Percentiles rank a stretch among this genome's conserved stretches.
phyloP scores from a whole-genome alignment of 1,140 invertebrate genomes.

The fruit fly (Drosophila melanogaster) region DNA sequence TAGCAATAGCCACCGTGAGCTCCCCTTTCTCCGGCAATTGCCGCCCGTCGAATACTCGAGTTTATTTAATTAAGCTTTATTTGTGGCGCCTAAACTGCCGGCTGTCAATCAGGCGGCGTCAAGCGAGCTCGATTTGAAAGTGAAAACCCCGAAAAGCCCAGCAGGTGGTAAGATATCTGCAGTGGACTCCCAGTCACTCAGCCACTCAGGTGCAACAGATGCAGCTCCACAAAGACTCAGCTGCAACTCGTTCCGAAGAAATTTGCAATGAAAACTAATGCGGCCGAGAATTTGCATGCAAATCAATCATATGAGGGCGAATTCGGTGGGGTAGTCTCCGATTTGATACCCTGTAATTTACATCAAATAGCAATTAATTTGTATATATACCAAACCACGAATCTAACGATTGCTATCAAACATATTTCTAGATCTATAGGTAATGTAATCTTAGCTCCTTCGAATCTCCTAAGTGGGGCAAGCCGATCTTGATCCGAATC shows the following conservation, averaged over 20 bases:
- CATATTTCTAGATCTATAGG: not conserved
- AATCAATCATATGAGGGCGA: constrained; percentile 49
- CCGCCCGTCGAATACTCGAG: constrained; percentile 28
- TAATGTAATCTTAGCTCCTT: not conserved
- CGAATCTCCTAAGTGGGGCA: not conserved
- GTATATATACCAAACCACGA: too few relatives aligned
- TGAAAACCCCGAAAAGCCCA: constrained; percentile 58
- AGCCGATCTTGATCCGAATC: constrained; percentile 2
- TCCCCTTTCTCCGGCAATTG: constrained; percentile 1
- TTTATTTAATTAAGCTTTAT: constrained; percentile 71
- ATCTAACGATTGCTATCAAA: too few relatives aligned
- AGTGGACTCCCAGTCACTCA: not conserved
- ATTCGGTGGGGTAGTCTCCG: not conserved
- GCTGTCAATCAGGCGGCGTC: constrained; percentile 70
- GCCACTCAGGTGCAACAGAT: constrained; percentile 1
- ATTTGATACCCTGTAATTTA: constrained; percentile 21
- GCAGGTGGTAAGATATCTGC: constrained; percentile 36
- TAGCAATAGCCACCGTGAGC: constrained; percentile 6
- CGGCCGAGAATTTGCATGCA: constrained; percentile 63
- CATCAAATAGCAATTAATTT: too few relatives aligned
- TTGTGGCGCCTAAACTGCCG: constrained; percentile 51
- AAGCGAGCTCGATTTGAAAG: constrained; percentile 67
- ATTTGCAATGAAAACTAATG: constrained; percentile 68
- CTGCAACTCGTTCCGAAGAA: constrained; percentile 57
- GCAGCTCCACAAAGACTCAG: constrained; percentile 17